Percentiles rank a stretch among this genome's conserved stretches.
Conservation (phyloP, 2,113 vertebrate genomes). For the Lethenteron reissneri region DNA sequence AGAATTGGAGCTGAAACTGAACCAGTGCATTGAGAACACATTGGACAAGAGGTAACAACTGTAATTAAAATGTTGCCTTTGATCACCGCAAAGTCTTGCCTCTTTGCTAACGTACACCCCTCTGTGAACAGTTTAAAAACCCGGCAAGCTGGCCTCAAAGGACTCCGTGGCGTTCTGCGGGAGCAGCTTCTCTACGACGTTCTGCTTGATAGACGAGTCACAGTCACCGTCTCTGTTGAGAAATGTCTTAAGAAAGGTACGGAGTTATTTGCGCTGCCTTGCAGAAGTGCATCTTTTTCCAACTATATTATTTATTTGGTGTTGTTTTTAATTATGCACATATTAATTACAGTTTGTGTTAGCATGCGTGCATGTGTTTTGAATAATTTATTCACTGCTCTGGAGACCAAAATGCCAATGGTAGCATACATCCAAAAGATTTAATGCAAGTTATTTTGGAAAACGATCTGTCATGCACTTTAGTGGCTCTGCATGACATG, state of each 20-base stretch:
- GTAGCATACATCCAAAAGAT: too few species aligned
- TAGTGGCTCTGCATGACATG: too few species aligned
- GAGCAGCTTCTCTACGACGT: conserved; percentile 81
- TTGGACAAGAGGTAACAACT: conserved; percentile 65
- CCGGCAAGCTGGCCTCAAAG: conserved; percentile 66
- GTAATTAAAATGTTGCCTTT: conserved; percentile 1
- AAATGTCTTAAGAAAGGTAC: conserved; percentile 93
- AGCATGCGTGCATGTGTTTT: too few species aligned
- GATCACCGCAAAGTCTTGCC: not conserved
- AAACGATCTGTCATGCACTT: too few species aligned
- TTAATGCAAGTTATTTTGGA: too few species aligned
- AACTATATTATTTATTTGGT: too few species aligned
- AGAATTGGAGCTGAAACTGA: conserved; percentile 80
- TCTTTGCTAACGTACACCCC: conserved; percentile 3
- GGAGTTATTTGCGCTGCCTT: too few species aligned
- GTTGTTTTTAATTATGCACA: too few species aligned
- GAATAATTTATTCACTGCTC: too few species aligned
- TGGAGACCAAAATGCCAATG: too few species aligned
- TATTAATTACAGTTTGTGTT: too few species aligned
- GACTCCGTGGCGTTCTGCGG: conserved; percentile 60
- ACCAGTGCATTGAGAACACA: conserved; percentile 74
- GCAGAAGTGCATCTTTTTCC: too few species aligned
- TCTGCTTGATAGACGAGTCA: conserved; percentile 76
- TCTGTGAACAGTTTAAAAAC: conserved; percentile 54
- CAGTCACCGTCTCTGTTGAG: conserved; percentile 78